Conservation (phyloP, 2,113 vertebrate species). For the Oncorhynchus gorbuscha region DNA sequence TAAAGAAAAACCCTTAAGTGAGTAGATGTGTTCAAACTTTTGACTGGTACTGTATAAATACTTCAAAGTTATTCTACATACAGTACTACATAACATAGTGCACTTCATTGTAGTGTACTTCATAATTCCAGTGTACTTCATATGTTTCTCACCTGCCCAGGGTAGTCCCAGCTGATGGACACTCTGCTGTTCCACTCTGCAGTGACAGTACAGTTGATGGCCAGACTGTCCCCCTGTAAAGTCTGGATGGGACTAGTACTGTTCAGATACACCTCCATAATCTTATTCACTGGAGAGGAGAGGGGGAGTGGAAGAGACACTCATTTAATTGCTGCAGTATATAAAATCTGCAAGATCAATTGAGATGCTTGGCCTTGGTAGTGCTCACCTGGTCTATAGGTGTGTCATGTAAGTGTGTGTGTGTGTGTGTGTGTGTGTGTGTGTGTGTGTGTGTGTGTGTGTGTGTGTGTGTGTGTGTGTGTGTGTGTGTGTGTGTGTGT, state of each 20-base stretch:
- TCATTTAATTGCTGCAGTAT: neutral
- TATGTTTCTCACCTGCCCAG: conserved; percentile 80
- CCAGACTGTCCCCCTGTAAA: conserved; percentile 78
- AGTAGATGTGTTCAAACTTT: too few relatives aligned
- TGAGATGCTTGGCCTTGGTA: neutral
- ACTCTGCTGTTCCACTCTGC: conserved; percentile 89
- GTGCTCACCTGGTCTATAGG: too few relatives aligned
- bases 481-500: too few relatives aligned
- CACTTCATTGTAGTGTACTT: too few relatives aligned
- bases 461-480: neutral
- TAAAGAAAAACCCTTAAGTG: too few relatives aligned
- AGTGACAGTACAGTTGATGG: conserved; percentile 85
- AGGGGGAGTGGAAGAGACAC: conserved; percentile 9
- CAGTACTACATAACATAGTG: too few relatives aligned
- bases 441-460: neutral
- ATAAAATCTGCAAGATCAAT: neutral
- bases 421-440: too few relatives aligned
- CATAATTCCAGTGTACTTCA: too few relatives aligned
- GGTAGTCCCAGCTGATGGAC: conserved; percentile 87
- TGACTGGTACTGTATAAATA: too few relatives aligned
- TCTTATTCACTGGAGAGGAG: conserved; percentile 78
- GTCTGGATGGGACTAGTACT: conserved; percentile 72
- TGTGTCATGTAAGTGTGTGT: too few relatives aligned
- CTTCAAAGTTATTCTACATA: too few relatives aligned
- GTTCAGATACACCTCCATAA: conserved; percentile 82